Base-by-base conservation (phyloP, 1,140 invertebrate genomes). In the Diorhabda carinulata region DNA sequence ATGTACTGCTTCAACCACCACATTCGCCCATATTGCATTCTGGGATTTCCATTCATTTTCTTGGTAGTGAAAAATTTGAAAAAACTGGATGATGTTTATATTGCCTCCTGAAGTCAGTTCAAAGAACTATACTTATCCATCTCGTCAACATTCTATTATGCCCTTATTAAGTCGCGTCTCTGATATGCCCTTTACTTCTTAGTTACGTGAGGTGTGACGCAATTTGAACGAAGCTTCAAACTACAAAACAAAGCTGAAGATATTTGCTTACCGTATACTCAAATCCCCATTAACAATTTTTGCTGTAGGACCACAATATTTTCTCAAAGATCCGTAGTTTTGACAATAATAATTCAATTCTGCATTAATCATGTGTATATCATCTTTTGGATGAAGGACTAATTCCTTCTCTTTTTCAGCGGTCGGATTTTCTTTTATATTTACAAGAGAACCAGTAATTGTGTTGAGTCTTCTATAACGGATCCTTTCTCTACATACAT, bases 221-320 rank as follows among this genome's bases (percentile, higher is more conserved):
- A n/a, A n/a, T 25, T 25, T 25, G 25, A 25, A 1, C 25, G 25
- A 25, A 25, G 0, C 25, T 25, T 25, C 25, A 25, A 25, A 25
- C 25, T 25, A 25, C 25, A 25, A 25, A 25, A 25, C 0, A 25
- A 1, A 25, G 25, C 25, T 25, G 25, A 25, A 25, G 25, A 52
- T 52, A 52, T 52, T 52, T 3, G 25, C n/a, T 42, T 60, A 63
- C 56, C 72, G 41, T 60, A 76, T 72, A 8, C 72, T 63, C 67
- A 80, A 78, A 60, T 79, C 74, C 6, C 69, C 78, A 67, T 80
- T 79, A 3, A 81, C 62, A 6, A 76, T 68, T 45, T 60, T 59
- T 7, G 73, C 77, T 2, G 77, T 78, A 40, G 73, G 71, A 9
- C 78, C 80, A 62, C 79, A 80, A 67, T 81, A 81, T 68, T 79